Evolutionary conservation across 2,888 invertebrate species (phyloP), one percentile per base, ranked within the genome.

Genomic region (Apamea epomidion): DNA sequence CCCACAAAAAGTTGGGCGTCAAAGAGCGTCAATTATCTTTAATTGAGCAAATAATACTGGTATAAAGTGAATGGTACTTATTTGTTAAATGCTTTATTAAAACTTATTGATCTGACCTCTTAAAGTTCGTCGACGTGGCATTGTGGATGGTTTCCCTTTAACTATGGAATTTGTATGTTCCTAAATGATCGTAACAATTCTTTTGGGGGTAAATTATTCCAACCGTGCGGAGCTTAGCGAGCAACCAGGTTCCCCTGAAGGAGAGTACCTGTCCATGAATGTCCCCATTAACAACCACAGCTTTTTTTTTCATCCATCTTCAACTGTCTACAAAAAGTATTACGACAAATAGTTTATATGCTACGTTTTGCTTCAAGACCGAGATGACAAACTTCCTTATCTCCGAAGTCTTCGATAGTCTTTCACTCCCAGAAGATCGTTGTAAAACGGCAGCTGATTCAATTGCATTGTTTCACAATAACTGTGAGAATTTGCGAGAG

Each of bases 401-500:
- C 81, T 42, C 62, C 8, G 5, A 62, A 16, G n/a, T 78, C 29
- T 21, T 58, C n/a, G 3, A 69, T 78, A 62, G 25, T 69, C 5
- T 54, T 32, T 42, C n/a, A 12, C 0, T 45, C 14, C 5, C 54
- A 74, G 42, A 51, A 62, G 32, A n/a, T 64, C 8, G 8, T 45
- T 10, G 25, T 60, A 32, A 45, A 62, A 29, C 45, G 8, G 7
- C 54, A 69, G 54, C 25, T 37, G 12, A 62, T 78, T 54, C 16
- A 81, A 62, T 48, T 62, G 58, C 70, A 81, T 81, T 85, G 51
- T 83, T 29, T 32, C 16, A 18, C 60, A 74, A 45, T 62, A 81
- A 81, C 37, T 64, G 54, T 80, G 85, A 69, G 73, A 82, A 72
- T 72, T 84, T 62, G 42, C n/a, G 58, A 83, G 65, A 82, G 60